Conservation (phyloP, 2,888 invertebrate genomes). For the Ormyrus thymus region DNA sequence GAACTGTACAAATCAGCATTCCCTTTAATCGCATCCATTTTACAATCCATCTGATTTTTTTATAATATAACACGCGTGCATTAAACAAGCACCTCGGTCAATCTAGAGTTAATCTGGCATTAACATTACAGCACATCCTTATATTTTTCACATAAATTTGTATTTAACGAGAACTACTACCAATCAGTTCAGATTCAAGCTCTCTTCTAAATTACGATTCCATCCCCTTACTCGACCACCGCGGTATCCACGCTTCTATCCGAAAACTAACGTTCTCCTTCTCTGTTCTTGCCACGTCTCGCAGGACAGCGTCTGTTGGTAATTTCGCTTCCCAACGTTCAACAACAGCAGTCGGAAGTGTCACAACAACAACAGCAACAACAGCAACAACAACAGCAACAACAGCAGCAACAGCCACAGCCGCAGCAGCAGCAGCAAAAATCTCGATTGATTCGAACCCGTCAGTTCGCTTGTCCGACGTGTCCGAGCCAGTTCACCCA, state of each 20-base stretch:
- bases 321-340: background rate
- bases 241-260: background rate
- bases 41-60: too few relatives aligned
- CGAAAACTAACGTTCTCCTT: constrained; percentile 28
- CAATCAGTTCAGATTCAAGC: too few relatives aligned
- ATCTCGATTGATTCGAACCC: constrained; percentile 1
- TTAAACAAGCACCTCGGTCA: too few relatives aligned
- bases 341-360: constrained; percentile 8
- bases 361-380: constrained; percentile 1
- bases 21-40: too few relatives aligned
- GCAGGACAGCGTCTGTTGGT: constrained; percentile 23
- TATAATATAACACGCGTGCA: too few relatives aligned
- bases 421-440: constrained; percentile 12
- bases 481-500: constrained; percentile 68
- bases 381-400: constrained; percentile 12
- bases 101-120: too few relatives aligned
- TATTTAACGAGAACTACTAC: too few relatives aligned
- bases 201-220: too few relatives aligned
- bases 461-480: constrained; percentile 64
- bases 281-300: constrained; percentile 30
- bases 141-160: too few relatives aligned
- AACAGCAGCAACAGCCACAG: constrained; percentile 19
- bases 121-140: too few relatives aligned
- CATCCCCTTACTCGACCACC: too few relatives aligned
- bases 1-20: too few relatives aligned